phyloP scores from a whole-genome alignment of 2,888 invertebrate genomes.

The Scaptomyza cyrtandrae region DNA sequence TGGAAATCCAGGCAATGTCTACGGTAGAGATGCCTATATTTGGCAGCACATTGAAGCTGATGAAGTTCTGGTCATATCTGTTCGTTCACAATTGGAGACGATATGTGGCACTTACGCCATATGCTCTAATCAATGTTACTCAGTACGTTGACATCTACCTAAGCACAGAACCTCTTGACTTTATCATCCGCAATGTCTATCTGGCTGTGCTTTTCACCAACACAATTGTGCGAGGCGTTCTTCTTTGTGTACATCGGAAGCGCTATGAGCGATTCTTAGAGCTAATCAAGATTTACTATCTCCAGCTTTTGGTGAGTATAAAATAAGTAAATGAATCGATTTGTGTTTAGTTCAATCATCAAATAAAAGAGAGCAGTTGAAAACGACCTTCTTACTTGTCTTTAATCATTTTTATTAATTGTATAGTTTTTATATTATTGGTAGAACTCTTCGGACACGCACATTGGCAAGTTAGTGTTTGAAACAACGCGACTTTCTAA shows the following conservation, averaged over 20 bases:
- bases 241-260: conserved; percentile 60
- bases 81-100: conserved; percentile 80
- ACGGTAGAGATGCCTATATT: conserved; percentile 75
- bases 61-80: conserved; percentile 80
- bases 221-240: conserved; percentile 62
- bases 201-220: conserved; percentile 76
- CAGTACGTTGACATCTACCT: conserved; percentile 76
- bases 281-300: conserved; percentile 58
- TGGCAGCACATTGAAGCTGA: conserved; percentile 64
- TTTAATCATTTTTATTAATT: not conserved
- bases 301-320: conserved; percentile 62
- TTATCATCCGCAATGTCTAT: conserved; percentile 75
- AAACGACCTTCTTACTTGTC: no score
- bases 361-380: no score
- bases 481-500: conserved; percentile 60
- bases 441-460: conserved; percentile 52
- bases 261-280: conserved; percentile 73
- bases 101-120: conserved; percentile 74
- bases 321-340: not conserved
- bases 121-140: conserved; percentile 56
- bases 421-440: not conserved
- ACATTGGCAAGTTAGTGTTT: conserved; percentile 48
- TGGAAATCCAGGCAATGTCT: conserved; percentile 49
- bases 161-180: conserved; percentile 70
- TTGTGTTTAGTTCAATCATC: not conserved